A percentile compares a stretch with the other conserved stretches of the same genome.
phyloP scores from a whole-genome alignment of 2,797 vertebrate genomes.

The Liparis tanakae region DNA sequence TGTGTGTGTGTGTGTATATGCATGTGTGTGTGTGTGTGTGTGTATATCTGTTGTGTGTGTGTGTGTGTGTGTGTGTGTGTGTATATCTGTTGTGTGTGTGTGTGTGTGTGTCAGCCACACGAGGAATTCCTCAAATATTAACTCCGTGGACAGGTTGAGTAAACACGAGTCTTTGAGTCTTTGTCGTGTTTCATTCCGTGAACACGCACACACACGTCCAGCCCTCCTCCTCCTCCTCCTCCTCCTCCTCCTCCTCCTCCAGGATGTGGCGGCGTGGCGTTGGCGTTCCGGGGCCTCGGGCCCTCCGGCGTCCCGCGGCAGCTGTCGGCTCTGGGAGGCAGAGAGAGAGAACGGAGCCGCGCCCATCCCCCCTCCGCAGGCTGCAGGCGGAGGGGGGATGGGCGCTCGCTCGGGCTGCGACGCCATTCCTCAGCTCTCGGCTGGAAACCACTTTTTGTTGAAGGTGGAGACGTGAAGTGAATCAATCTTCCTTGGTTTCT shows the following conservation, averaged over 20 bases:
- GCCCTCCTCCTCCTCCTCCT: too few relatives aligned
- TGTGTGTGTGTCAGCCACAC: constrained; percentile 28
- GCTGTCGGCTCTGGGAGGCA: constrained; percentile 75
- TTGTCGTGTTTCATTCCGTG: constrained; percentile 48
- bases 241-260: too few relatives aligned
- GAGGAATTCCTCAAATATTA: constrained; percentile 70
- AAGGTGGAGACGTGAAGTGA: too few relatives aligned
- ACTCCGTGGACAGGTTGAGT: constrained; percentile 70
- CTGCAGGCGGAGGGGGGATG: constrained; percentile 73
- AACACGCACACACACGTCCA: constrained; percentile 37
- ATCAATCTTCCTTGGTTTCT: too few relatives aligned
- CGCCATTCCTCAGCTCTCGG: too few relatives aligned
- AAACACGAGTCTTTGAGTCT: constrained; percentile 62
- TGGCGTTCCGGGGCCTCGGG: too few relatives aligned
- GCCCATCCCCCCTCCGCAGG: constrained; percentile 77
- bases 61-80: too few relatives aligned
- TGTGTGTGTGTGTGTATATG: too few relatives aligned
- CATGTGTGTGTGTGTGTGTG: constrained; percentile 6
- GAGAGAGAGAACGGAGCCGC: constrained; percentile 51
- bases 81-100: neutral
- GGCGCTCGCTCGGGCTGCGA: constrained; percentile 24
- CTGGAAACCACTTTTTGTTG: too few relatives aligned
- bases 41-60: constrained; percentile 13
- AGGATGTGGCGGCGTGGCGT: constrained; percentile 72
- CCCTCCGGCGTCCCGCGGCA: constrained; percentile 72